phyloP scores from a whole-genome alignment of 1,140 invertebrate genomes.

The Radopholus similis region DNA sequence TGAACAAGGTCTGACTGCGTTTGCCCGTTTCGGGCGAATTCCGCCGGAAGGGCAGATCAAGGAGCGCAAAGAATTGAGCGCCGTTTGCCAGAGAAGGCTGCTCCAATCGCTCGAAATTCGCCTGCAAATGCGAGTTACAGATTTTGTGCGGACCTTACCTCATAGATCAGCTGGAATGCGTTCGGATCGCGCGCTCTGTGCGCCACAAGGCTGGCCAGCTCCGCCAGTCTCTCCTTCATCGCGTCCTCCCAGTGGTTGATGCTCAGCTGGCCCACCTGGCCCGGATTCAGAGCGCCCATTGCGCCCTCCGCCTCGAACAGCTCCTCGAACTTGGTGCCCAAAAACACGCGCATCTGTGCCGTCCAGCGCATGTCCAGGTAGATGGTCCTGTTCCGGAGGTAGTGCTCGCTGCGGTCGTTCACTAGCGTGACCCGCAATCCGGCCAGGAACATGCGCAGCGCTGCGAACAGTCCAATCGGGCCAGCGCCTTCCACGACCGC shows the following conservation, averaged over 20 bases:
- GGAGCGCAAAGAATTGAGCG: too few relatives aligned
- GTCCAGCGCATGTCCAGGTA: conserved; percentile 3
- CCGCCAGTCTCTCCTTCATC: neutral
- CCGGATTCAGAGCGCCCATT: neutral
- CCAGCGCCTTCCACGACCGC: conserved; percentile 7
- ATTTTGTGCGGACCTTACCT: too few relatives aligned
- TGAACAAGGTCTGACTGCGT: too few relatives aligned
- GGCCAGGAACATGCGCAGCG: neutral
- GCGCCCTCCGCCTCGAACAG: neutral
- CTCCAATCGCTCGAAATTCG: too few relatives aligned
- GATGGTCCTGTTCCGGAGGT: neutral
- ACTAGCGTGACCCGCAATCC: conserved; percentile 5
- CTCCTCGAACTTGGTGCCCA: conserved; percentile 19
- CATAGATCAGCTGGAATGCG: too few relatives aligned
- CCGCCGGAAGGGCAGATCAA: too few relatives aligned
- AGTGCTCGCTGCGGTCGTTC: conserved; percentile 15
- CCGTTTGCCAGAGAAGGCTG: too few relatives aligned
- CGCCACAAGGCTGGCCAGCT: neutral
- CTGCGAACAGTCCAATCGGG: conserved; percentile 3
- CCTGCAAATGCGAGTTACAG: too few relatives aligned
- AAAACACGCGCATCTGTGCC: conserved; percentile 9
- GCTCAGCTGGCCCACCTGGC: neutral
- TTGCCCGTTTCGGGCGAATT: too few relatives aligned
- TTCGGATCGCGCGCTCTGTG: neutral
- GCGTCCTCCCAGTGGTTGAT: neutral